These are phyloP conservation scores for Chloroceryle aenea DNA, from an alignment of 2,113 vertebrate genomes.

Conservation along the genomic window DNA sequence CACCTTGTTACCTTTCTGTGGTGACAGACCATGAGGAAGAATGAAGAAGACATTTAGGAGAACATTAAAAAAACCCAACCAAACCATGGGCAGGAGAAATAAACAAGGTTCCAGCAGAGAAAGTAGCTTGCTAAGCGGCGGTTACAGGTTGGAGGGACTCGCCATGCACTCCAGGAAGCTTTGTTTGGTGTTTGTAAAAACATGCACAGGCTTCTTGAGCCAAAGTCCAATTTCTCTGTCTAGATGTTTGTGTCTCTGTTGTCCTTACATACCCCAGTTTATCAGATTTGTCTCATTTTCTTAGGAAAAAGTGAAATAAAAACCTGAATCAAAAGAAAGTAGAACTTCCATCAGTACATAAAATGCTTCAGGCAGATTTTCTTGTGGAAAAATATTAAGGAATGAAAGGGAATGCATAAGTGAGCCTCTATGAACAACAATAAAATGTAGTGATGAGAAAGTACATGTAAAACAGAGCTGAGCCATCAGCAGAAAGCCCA, in stretches of 20 bases:
- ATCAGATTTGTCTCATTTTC: slow-evolving; percentile 55
- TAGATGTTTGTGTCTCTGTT: slow-evolving; percentile 36
- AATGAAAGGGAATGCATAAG: slow-evolving; percentile 75
- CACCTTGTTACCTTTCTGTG: background rate
- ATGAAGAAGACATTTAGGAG: background rate
- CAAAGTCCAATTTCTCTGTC: background rate
- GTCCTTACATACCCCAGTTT: slow-evolving; percentile 66
- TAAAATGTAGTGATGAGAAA: slow-evolving; percentile 51
- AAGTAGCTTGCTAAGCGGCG: background rate
- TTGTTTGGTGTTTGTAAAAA: background rate
- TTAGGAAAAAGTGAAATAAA: slow-evolving; percentile 59
- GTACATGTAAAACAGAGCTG: background rate
- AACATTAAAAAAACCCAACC: background rate
- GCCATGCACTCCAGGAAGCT: background rate
- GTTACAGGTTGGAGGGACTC: background rate
- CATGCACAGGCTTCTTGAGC: background rate
- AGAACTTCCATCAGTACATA: slow-evolving; percentile 62
- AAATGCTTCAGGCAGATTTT: slow-evolving; percentile 75
- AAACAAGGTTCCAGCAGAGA: background rate
- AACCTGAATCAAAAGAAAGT: slow-evolving; percentile 14
- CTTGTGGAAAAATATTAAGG: slow-evolving; percentile 64
- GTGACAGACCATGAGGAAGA: background rate
- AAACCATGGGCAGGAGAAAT: background rate
- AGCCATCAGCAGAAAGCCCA: slow-evolving; percentile 21
- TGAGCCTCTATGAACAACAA: slow-evolving; percentile 50